A percentile compares a stretch with the other conserved stretches of the same genome.
Conservation (phyloP, 1,140 invertebrate species). For the Homalodisca vitripennis region DNA sequence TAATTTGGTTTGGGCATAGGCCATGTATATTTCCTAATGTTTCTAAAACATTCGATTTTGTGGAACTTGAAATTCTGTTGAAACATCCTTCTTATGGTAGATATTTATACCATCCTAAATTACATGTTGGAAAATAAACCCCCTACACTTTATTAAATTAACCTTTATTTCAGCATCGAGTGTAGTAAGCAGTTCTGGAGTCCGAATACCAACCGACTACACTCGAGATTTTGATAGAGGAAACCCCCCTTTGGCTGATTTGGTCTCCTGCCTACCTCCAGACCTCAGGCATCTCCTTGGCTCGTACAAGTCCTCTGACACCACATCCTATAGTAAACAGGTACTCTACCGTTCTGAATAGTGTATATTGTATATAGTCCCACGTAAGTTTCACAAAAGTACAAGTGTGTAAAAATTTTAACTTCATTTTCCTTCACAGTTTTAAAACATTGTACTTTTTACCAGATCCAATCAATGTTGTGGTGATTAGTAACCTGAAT, state of each 20-base stretch:
- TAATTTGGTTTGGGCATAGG: too few relatives aligned
- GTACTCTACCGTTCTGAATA: neutral
- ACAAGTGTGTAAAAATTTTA: neutral
- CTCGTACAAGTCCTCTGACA: slow-evolving; percentile 37
- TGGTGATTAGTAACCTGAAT: too few relatives aligned
- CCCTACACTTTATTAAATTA: too few relatives aligned
- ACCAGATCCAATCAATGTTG: too few relatives aligned
- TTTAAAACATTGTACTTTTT: too few relatives aligned
- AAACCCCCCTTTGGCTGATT: slow-evolving; percentile 41
- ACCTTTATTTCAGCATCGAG: slow-evolving; percentile 45
- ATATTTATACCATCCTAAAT: too few relatives aligned
- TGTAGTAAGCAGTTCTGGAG: slow-evolving; percentile 47
- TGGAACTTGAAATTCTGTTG: too few relatives aligned
- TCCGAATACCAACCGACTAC: slow-evolving; percentile 39
- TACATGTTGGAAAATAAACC: too few relatives aligned
- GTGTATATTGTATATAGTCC: neutral
- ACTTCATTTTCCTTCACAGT: neutral
- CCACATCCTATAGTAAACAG: slow-evolving; percentile 32
- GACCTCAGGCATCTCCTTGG: slow-evolving; percentile 51
- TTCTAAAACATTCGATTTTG: too few relatives aligned
- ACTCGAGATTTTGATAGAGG: slow-evolving; percentile 32
- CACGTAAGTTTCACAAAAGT: too few relatives aligned
- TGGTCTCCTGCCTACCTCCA: slow-evolving; percentile 52
- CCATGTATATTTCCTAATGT: too few relatives aligned
- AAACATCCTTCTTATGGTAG: too few relatives aligned